Base-by-base conservation (phyloP, 2,888 invertebrate species). In the Octonoba sinensis region DNA sequence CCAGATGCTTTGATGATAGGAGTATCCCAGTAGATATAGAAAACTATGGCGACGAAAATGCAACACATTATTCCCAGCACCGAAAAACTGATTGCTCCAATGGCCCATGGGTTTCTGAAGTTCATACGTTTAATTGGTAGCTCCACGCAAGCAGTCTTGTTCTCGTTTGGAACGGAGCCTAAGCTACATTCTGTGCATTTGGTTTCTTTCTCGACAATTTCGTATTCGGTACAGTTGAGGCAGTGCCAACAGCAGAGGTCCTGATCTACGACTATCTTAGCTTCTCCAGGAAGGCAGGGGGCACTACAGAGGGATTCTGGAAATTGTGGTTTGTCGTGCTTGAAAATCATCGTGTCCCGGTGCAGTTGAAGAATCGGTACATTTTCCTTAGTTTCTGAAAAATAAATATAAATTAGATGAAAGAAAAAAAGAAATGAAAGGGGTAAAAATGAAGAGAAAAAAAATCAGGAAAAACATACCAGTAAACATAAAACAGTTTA, bases 1-100 rank as follows among this genome's bases (percentile, higher is more conserved):
- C 91, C 91, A 1, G 90, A 89, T 0, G 91, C 91, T 85, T 91
- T 91, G 84, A 91, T 90, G 71, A 91, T 89, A 1, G 91, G 91
- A 0, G 91, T 91, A 44, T 90, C 88, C 70, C 89, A 88, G 86
- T 90, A 90, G n/a, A 87, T 87, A 88, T 90, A 89, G 86, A 91
- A 91, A 11, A 91, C 88, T n/a, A 88, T 86, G 1, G 88, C 88
- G 6, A 91, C 89, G 78, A 90, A 87, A 11, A 88, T 81, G 0
- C 90, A 90, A 47, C 89, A 83, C 6, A 90, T 79, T 16, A 91
- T 89, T 22, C 91, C 90, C 27, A 88, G 57, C 18, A 87, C 87
- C 15, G 90, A 89, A 4, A 91, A 87, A 3, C 87, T 64, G 49
- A 86, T 81, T 0, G 85, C 64, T 0, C 82, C 81, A 0, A 91